Percentiles rank a stretch among this genome's conserved stretches.
Conservation (phyloP, 2,888 invertebrate species). For the Agriopis aurantiaria region DNA sequence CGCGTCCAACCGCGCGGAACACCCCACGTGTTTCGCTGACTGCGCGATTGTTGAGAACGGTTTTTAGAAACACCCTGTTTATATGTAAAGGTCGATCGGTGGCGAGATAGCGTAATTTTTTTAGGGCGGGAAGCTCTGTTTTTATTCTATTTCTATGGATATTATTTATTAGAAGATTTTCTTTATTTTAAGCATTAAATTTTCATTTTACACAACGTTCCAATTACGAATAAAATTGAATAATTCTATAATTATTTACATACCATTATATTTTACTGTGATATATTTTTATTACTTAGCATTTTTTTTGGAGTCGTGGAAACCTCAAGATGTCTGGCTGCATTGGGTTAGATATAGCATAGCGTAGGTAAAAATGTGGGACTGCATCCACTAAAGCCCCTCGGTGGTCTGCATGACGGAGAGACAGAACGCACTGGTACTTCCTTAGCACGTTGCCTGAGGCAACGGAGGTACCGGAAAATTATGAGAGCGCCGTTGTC, state of each 20-base stretch:
- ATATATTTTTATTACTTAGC: background rate
- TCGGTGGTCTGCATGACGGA: too few species aligned
- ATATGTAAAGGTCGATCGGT: constrained; percentile 45
- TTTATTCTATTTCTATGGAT: background rate
- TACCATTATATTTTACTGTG: background rate
- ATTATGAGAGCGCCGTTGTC: too few species aligned
- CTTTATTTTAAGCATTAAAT: background rate
- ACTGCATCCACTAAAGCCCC: too few species aligned
- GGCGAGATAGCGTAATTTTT: constrained; percentile 42
- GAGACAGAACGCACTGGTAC: too few species aligned
- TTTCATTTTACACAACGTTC: too few species aligned
- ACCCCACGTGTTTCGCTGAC: constrained; percentile 75
- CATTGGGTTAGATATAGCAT: too few species aligned
- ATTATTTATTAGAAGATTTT: background rate
- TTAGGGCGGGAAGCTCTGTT: constrained; percentile 8
- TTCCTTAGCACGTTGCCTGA: too few species aligned
- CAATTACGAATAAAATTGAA: too few species aligned
- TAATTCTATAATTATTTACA: background rate
- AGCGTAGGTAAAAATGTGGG: too few species aligned
- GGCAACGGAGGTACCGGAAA: too few species aligned
- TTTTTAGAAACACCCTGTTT: constrained; percentile 44
- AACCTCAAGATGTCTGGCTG: too few species aligned
- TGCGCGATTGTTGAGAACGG: constrained; percentile 58
- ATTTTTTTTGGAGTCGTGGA: too few species aligned
- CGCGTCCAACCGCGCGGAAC: constrained; percentile 65